Conservation (phyloP, 1,140 invertebrate species). For the Pogonomyrmex californicus region DNA sequence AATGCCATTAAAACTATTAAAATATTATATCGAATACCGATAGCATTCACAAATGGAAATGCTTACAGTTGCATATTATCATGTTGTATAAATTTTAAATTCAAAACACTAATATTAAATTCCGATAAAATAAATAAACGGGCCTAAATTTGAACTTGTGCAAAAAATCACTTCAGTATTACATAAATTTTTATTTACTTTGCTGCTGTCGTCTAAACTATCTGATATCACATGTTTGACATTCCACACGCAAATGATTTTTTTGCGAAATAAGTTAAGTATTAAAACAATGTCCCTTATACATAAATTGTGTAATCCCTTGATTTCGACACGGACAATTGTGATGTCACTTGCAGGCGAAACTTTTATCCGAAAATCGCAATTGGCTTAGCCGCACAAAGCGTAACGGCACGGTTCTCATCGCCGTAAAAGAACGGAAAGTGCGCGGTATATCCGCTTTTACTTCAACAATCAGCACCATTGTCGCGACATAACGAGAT, state of each 20-base stretch:
- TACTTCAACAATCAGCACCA: slow-evolving; percentile 43
- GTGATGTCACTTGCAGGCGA: neutral
- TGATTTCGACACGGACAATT: neutral
- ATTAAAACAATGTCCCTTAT: slow-evolving; percentile 1
- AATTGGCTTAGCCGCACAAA: slow-evolving; percentile 46
- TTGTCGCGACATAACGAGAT: slow-evolving; percentile 44
- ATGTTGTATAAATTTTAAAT: neutral
- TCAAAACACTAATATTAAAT: neutral
- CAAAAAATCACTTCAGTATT: neutral
- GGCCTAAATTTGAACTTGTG: neutral
- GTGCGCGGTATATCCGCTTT: slow-evolving; percentile 32
- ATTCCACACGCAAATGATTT: neutral
- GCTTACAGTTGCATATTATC: neutral
- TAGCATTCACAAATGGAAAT: neutral
- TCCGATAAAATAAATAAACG: neutral
- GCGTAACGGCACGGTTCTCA: slow-evolving; percentile 49
- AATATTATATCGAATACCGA: neutral
- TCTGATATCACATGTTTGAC: slow-evolving; percentile 43
- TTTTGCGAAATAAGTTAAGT: slow-evolving; percentile 44
- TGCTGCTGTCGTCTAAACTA: slow-evolving; percentile 21
- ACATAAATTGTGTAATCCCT: neutral
- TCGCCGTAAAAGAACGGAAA: slow-evolving; percentile 52
- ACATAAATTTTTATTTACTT: slow-evolving; percentile 26
- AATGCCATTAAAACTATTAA: neutral
- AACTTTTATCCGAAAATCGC: slow-evolving; percentile 42